Percentiles rank a stretch among this genome's conserved stretches.
Evolutionary conservation across 2,113 vertebrate species (phyloP).

Genomic region (Cyprinodon tularosa): DNA sequence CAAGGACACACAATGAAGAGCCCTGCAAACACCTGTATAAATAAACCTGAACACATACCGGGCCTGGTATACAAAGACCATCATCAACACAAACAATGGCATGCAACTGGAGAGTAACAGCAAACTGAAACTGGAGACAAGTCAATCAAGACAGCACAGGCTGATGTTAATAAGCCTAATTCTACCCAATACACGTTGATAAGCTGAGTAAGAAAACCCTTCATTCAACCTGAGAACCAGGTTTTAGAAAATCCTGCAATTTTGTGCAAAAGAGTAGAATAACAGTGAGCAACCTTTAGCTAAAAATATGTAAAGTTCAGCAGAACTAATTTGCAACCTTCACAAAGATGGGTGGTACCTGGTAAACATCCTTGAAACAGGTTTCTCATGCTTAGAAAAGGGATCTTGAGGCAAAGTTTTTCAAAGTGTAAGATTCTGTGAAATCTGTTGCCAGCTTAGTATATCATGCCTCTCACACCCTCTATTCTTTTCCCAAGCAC

Average conservation of each 20-base stretch:
- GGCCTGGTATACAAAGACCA: slow-evolving; percentile 52
- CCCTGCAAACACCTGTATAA: slow-evolving; percentile 63
- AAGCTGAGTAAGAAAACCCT: slow-evolving; percentile 14
- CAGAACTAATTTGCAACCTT: slow-evolving; percentile 34
- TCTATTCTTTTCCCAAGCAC: slow-evolving; percentile 75
- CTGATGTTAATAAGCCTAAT: slow-evolving; percentile 53
- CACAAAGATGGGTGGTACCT: slow-evolving; percentile 60
- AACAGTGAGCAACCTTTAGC: slow-evolving; percentile 26
- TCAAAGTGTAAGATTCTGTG: slow-evolving; percentile 69
- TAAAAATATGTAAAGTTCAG: slow-evolving; percentile 54
- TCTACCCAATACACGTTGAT: slow-evolving; percentile 49
- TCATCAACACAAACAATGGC: slow-evolving; percentile 45
- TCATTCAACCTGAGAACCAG: slow-evolving; percentile 6
- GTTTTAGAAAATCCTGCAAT: not conserved
- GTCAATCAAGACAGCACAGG: slow-evolving; percentile 58
- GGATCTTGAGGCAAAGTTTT: slow-evolving; percentile 75
- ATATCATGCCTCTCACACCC: slow-evolving; percentile 76
- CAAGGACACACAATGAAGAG: slow-evolving; percentile 53
- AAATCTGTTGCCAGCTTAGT: slow-evolving; percentile 76
- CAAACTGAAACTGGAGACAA: slow-evolving; percentile 58
- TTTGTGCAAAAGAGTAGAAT: not conserved
- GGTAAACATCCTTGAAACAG: slow-evolving; percentile 73
- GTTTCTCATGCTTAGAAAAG: slow-evolving; percentile 68
- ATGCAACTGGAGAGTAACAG: slow-evolving; percentile 40
- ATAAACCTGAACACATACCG: slow-evolving; percentile 51